Base-by-base conservation (phyloP, 2,797 vertebrate genomes). In the Pyrocephalus nanus region DNA sequence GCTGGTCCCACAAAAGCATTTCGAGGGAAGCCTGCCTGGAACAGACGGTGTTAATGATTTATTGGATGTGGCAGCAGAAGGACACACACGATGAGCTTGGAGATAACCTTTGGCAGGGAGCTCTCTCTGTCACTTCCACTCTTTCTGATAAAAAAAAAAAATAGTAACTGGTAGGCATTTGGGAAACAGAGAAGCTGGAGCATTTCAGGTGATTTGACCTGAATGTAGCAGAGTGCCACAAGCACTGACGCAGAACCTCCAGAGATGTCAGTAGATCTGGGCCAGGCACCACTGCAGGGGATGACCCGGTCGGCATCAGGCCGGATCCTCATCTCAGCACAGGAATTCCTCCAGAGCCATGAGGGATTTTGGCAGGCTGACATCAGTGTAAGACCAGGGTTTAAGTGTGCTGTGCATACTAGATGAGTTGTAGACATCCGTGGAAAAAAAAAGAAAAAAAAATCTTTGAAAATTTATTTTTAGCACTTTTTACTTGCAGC, bases 141-240 rank as follows among this genome's bases (percentile, higher is more conserved):
- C 79, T 90, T 95, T 94, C 93, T 88, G 95, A 95, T 92, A 40
- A 40, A 87, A 96, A 90, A 40, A 40, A 87, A 96, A 90, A 96
- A 76, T 12, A 93, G 91, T 70, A 90, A 90, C 83, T 85, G 86
- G 96, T 90, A 92, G 95, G 95, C 86, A 87, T 95, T 93, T 95
- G 86, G 88, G 94, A 95, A 75, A 61, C 3, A 66, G 90, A 92
- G 86, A 94, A 95, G 74, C 84, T 93, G 94, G 93, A 96, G 77
- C 61, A 27, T 97, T 97, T 93, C 95, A 95, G 95, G 89, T 97
- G 97, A 55, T 85, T 88, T 95, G 94, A 97, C 92, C 96, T 92
- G 94, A 74, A 86, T 96, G 96, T 86, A 93, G 80, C 30, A 8
- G 85, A 45, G 89, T 88, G 71, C 82, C 62, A 60, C 12, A 12